These are phyloP conservation scores for Eristalis pertinax DNA, from an alignment of 2,888 invertebrate species.

Conservation along the genomic window DNA sequence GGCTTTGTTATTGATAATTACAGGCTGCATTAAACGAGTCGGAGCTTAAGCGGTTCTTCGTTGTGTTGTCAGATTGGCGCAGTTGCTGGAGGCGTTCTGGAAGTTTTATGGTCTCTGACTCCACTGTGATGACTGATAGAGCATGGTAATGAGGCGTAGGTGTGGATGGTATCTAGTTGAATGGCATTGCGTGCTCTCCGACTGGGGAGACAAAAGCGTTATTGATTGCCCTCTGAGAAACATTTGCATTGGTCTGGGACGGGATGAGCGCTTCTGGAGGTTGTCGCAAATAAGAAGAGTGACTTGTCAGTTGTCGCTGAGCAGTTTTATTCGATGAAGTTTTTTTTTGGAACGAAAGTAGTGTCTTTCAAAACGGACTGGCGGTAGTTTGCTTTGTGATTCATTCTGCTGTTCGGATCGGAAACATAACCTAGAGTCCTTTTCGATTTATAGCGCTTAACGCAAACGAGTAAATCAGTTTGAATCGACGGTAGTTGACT, in stretches of 20 bases:
- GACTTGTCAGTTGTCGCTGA: no score
- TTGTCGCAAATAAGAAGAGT: no score
- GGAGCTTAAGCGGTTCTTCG: neutral
- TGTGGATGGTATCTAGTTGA: neutral
- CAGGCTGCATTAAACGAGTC: slow-evolving; percentile 31
- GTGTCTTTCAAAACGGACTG: no score
- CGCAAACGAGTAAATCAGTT: no score
- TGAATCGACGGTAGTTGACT: no score
- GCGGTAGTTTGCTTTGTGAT: no score
- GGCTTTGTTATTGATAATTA: slow-evolving; percentile 48
- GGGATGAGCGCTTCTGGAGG: neutral
- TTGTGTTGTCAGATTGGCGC: neutral
- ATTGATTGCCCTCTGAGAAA: neutral
- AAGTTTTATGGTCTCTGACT: slow-evolving; percentile 9
- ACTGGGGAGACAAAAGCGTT: neutral
- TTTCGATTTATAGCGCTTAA: no score
- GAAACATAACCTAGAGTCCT: no score
- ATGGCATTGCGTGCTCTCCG: neutral
- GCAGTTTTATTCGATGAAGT: no score
- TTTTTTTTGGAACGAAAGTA: no score
- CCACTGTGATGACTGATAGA: neutral
- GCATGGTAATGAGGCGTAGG: slow-evolving; percentile 28
- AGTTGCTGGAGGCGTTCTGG: neutral
- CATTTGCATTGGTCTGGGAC: neutral
- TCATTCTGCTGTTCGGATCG: no score